Evolutionary conservation across 2,113 vertebrate genomes (phyloP), one percentile per base, ranked within the genome.

Genomic region (Periophthalmodon schlosseri): DNA sequence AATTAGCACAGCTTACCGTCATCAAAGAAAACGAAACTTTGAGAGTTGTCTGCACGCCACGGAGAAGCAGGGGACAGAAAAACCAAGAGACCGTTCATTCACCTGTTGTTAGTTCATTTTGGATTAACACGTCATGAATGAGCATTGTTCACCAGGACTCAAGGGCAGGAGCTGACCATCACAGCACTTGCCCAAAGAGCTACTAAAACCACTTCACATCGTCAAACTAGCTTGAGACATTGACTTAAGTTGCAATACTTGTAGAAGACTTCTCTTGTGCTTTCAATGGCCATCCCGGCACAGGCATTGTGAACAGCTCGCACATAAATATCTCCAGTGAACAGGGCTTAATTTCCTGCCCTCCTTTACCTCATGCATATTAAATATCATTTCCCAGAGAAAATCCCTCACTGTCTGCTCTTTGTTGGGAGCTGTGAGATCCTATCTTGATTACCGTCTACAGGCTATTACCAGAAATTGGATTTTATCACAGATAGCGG

Each of bases 1-100:
- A 87, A 86, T 88, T 87, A 87, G 79, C 87, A 84, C 77, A 76
- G 84, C 92, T 92, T 93, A 93, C 92, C 92, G 84, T 92, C 91
- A 71, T 93, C 91, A 92, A 89, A 92, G 90, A 92, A 92, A 93
- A 92, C 87, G 83, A 92, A 93, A 91, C 86, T 91, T 76, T 93
- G 90, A 86, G 87, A 91, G 72, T 87, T 86, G 84, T 91, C 92
- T 92, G 92, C 90, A 75, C 84, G 79, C 9, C 64, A 73, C 80
- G 80, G 77, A 49, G 70, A 58, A 65, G 68, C 72, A 65, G 79
- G 56, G 77, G 73, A 77, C 69, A 79, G 60, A 79, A 75, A 77
- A 72, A 79, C 33, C 65, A 75, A 73, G 76, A 75, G 74, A 63
- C 76, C 54, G 84, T 84, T 84, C 78, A 87, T 75, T 80, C 82